A percentile compares a stretch with the other conserved stretches of the same genome.
Evolutionary conservation across 1,140 invertebrate genomes (phyloP).

Genomic region (Diachasma alloeum): DNA sequence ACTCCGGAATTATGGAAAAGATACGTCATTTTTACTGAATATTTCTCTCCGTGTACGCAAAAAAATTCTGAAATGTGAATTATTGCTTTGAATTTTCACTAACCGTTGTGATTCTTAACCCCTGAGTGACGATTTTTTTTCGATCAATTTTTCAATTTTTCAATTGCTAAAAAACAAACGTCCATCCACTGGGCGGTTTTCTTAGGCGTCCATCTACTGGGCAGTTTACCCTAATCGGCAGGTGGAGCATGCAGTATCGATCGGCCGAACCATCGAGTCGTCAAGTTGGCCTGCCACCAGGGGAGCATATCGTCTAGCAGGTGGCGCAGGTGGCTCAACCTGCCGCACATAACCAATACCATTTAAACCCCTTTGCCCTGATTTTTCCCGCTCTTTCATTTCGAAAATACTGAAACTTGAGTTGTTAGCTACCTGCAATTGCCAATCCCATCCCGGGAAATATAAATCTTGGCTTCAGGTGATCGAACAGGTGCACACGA

Average conservation of each 20-base stretch:
- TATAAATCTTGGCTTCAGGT: conserved; percentile 50
- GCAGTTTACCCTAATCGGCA: neutral
- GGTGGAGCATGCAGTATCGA: neutral
- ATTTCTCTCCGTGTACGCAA: too few relatives aligned
- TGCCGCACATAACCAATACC: neutral
- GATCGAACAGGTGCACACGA: conserved; percentile 55
- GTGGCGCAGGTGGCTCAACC: conserved; percentile 17
- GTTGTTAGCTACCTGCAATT: neutral
- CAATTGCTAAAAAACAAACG: too few relatives aligned
- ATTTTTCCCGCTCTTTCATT: neutral
- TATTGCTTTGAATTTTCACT: too few relatives aligned
- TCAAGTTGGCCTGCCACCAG: conserved; percentile 23
- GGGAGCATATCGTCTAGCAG: conserved; percentile 25
- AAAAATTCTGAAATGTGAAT: too few relatives aligned
- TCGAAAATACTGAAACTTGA: neutral
- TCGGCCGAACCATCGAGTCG: neutral
- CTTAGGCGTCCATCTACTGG: too few relatives aligned
- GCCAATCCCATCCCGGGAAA: conserved; percentile 18
- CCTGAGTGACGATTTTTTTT: too few relatives aligned
- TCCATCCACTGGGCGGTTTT: too few relatives aligned
- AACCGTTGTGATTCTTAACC: too few relatives aligned
- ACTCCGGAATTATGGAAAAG: too few relatives aligned
- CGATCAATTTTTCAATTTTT: too few relatives aligned
- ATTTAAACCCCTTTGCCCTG: neutral
- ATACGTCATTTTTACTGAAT: too few relatives aligned